Evolutionary conservation across 2,888 invertebrate species (phyloP).

Genomic region (Drosophila kambysellisi): DNA sequence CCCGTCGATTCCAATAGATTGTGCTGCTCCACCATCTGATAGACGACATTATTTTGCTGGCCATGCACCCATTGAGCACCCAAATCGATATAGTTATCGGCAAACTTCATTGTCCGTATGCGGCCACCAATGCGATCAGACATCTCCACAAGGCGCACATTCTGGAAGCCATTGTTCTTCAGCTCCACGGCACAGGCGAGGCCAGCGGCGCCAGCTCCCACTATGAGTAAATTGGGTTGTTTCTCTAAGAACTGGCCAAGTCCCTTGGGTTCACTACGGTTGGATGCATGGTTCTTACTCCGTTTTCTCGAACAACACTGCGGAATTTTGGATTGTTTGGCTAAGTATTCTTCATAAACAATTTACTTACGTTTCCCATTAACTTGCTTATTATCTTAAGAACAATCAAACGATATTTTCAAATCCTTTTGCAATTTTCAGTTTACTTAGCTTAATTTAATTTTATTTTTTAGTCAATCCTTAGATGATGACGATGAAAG

Average conservation of each 20-base stretch:
- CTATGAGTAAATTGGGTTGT: slow-evolving; percentile 68
- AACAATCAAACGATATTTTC: not conserved
- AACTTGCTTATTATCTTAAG: slow-evolving; percentile 1
- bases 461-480: not conserved
- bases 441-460: not conserved
- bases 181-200: slow-evolving; percentile 82
- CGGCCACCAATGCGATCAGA: slow-evolving; percentile 88
- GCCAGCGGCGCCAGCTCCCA: slow-evolving; percentile 83
- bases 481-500: not conserved
- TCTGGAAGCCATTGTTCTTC: slow-evolving; percentile 79
- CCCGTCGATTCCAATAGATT: slow-evolving; percentile 46
- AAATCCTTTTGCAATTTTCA: slow-evolving; percentile 1
- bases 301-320: slow-evolving; percentile 37
- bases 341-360: not conserved
- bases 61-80: slow-evolving; percentile 89
- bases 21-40: slow-evolving; percentile 85
- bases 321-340: not conserved
- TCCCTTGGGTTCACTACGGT: not conserved
- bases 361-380: slow-evolving; percentile 47
- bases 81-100: slow-evolving; percentile 87
- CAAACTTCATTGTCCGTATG: slow-evolving; percentile 86
- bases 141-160: slow-evolving; percentile 87
- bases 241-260: slow-evolving; percentile 13
- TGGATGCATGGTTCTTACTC: slow-evolving; percentile 37
- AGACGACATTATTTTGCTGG: slow-evolving; percentile 87